Base-by-base conservation (phyloP, 2,797 vertebrate genomes). In the Muraenolepis orangiensis region DNA sequence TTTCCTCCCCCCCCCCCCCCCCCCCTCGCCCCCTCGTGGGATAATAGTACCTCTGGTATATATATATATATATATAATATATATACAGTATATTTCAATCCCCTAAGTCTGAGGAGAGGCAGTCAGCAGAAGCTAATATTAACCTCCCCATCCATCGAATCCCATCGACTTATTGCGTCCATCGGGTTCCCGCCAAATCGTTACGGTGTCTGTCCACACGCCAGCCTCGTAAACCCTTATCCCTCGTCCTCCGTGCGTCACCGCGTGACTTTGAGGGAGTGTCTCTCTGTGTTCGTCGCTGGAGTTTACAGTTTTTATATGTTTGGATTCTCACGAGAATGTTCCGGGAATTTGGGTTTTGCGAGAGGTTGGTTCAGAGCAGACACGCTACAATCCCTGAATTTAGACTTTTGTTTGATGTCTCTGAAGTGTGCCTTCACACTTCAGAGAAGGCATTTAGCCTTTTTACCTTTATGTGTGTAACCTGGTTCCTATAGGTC, bases 131-230 rank as follows among this genome's bases (percentile, higher is more conserved):
- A 38, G 61, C 51, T 8, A 7, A 57, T 23, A 57, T 57, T 5
- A 57, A 23, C 51, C 51, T 61, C 40, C 11, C 71, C 3, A 5
- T 28, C 64, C 64, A 66, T 3, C 6, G 72, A 66, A 38, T 36
- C n/a, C n/a, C 34, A 78, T 79, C 77, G 81, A 85, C 80, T 73
- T 71, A 86, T 78, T 46, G 5, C 73, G 42, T 71, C 28, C 71
- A 12, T 74, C 64, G 51, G 79, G 79, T 80, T 13, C 36, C 71
- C 80, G 40, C 57, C 61, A 23, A 29, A n/a, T 42, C 18, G 82
- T 81, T 82, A 70, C 72, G 6, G 42, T 81, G 75, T 76, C 77
- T 34, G 61, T 16, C 30, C 64, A 75, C 74, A 75, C 46, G 46
- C 66, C 67, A 76, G 29, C 68, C 32, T 81, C 68, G 42, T 84